Percentiles rank a stretch among this genome's conserved stretches.
Conservation (phyloP, 1,140 invertebrate species). For the Pseudomyrmex dendroicus region DNA sequence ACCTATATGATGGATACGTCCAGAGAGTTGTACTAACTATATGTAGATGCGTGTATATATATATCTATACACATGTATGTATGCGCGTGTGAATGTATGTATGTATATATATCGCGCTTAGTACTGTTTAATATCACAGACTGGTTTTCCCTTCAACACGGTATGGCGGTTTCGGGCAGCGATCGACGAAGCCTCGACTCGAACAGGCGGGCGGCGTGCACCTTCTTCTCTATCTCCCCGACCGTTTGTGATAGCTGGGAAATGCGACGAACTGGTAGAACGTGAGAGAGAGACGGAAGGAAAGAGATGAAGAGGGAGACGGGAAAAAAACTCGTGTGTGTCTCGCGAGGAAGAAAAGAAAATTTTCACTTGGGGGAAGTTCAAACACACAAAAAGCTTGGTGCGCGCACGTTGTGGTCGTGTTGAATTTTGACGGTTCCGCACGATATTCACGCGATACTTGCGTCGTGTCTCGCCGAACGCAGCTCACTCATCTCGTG, state of each 20-base stretch:
- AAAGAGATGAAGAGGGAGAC: constrained; percentile 2
- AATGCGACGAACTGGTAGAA: not conserved
- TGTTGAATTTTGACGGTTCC: no score
- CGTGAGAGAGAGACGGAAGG: not conserved
- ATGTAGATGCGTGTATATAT: no score
- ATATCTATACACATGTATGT: constrained; percentile 32
- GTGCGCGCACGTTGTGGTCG: no score
- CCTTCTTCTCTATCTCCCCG: not conserved
- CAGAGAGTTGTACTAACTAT: not conserved
- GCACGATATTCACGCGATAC: no score
- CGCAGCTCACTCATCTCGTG: no score
- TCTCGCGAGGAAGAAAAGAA: constrained; percentile 63
- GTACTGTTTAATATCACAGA: constrained; percentile 84
- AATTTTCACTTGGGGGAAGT: constrained; percentile 67
- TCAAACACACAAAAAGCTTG: no score
- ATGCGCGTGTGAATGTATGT: constrained; percentile 66
- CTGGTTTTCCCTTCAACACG: constrained; percentile 75
- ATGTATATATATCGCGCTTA: constrained; percentile 74
- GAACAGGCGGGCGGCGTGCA: not conserved
- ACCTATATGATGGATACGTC: constrained; percentile 12
- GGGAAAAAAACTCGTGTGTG: not conserved
- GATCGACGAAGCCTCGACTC: constrained; percentile 20
- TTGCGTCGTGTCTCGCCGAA: no score
- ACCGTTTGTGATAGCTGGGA: not conserved
- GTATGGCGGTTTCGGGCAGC: constrained; percentile 5